These are phyloP conservation scores for Stratiomys singularior DNA, from an alignment of 2,888 invertebrate species.

Conservation along the genomic window DNA sequence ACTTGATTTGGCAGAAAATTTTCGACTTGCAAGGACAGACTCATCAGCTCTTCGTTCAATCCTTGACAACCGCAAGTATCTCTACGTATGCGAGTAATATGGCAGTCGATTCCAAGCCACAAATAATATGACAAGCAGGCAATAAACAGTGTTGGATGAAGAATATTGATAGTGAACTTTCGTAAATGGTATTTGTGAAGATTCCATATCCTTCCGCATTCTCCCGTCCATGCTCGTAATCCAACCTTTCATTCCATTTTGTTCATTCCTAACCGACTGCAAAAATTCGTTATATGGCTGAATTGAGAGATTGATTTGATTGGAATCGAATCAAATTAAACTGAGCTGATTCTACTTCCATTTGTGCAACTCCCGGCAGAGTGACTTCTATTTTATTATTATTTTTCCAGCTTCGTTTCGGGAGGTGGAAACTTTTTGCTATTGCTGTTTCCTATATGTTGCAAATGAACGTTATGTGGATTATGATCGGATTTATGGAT, in stretches of 20 bases:
- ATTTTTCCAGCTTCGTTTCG: slow-evolving; percentile 10
- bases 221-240: background rate
- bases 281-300: slow-evolving; percentile 46
- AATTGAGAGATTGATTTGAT: slow-evolving; percentile 47
- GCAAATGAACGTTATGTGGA: background rate
- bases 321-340: slow-evolving; percentile 45
- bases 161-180: background rate
- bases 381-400: slow-evolving; percentile 22
- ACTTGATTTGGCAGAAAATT: no score
- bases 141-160: background rate
- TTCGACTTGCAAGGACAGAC: no score
- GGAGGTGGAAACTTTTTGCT: background rate
- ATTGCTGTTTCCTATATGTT: background rate
- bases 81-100: no score
- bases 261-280: slow-evolving; percentile 43
- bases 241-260: slow-evolving; percentile 22
- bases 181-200: background rate
- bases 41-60: no score
- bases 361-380: slow-evolving; percentile 24
- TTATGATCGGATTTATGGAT: background rate
- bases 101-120: background rate
- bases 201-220: background rate
- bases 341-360: slow-evolving; percentile 28
- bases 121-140: background rate
- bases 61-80: no score